Base-by-base conservation (phyloP, 2,113 vertebrate species). In the Anas platyrhynchos region DNA sequence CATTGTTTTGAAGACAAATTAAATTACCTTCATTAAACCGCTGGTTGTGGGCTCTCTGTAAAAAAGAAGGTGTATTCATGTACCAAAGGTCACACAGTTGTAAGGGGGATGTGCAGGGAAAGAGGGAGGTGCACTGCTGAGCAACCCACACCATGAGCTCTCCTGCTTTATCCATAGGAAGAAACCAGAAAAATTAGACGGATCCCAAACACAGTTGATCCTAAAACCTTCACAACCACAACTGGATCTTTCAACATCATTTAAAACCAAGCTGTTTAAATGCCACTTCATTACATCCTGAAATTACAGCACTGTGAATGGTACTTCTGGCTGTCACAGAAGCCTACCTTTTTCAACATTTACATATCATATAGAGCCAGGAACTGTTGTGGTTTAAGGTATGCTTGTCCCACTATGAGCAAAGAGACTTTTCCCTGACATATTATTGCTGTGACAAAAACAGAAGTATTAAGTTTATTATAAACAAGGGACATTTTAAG, bases 1-100 rank as follows among this genome's bases (percentile, higher is more conserved):
- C 93, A 92, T 93, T 95, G 94, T 95, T 97, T 93, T 87, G 86
- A 93, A 68, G 86, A 92, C 66, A 91, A 95, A 93, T 96, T 84
- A 78, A 93, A 92, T 82, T 79, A 56, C 56, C 32, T 82, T 86
- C 54, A 90, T 88, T 91, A 94, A 92, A 94, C 89, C 91, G 46
- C 74, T 93, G 86, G 27, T 65, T 96, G 78, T 66, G 66, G 54
- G 29, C 75, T 93, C 74, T 92, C 81, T 79, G 48, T 59, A 63
- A 54, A 63, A 65, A 63, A 25, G 17, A 63, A 25, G 17, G 65
- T 44, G 43, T 36, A 87, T 44, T 55, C 71, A 17, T 82, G 48
- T 89, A 74, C 74, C 62, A 92, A 78, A 88, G 32, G 67, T 94
- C 77, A 25, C 29, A 18, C 38, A 27, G 11, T 69, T 48, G 5